Evolutionary conservation across 1,140 invertebrate genomes (phyloP).

Genomic region (Platyscapa corneri): DNA sequence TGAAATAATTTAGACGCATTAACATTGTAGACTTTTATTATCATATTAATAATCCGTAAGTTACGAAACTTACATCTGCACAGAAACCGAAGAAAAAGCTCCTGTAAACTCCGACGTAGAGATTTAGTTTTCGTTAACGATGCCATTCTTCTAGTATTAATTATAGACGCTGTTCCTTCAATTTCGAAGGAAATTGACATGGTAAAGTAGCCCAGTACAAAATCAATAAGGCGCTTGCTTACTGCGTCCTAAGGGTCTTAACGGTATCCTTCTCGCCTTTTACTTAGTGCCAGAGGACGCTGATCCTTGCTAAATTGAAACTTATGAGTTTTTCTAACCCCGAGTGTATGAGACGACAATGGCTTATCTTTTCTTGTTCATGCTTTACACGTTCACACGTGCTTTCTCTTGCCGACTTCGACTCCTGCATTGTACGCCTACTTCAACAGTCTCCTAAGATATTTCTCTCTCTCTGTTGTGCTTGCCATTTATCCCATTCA

Average conservation of each 20-base stretch:
- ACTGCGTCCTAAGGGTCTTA: conserved; percentile 46
- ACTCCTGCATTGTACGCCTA: not conserved
- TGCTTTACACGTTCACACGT: not conserved
- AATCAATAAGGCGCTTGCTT: conserved; percentile 58
- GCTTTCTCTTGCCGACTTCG: not conserved
- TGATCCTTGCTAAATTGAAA: conserved; percentile 74
- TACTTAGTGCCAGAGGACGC: conserved; percentile 56
- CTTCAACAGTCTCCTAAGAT: not conserved
- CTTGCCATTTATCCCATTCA: not conserved
- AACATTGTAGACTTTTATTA: not conserved
- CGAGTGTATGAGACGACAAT: not conserved
- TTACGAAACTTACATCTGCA: not conserved
- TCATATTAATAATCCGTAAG: not conserved
- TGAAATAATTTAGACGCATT: too few relatives aligned
- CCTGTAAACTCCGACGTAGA: not conserved
- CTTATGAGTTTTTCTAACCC: conserved; percentile 70
- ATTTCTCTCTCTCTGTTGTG: not conserved
- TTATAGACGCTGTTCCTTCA: conserved; percentile 2
- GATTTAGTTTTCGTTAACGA: conserved; percentile 10
- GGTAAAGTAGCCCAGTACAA: conserved; percentile 45
- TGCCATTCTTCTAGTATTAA: conserved; percentile 26
- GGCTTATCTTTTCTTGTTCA: conserved; percentile 39
- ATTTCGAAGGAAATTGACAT: conserved; percentile 26
- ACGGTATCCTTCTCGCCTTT: conserved; percentile 53
- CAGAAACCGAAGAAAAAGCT: too few relatives aligned